Conservation (phyloP, 2,797 vertebrate species). For the Malacoraja senta region DNA sequence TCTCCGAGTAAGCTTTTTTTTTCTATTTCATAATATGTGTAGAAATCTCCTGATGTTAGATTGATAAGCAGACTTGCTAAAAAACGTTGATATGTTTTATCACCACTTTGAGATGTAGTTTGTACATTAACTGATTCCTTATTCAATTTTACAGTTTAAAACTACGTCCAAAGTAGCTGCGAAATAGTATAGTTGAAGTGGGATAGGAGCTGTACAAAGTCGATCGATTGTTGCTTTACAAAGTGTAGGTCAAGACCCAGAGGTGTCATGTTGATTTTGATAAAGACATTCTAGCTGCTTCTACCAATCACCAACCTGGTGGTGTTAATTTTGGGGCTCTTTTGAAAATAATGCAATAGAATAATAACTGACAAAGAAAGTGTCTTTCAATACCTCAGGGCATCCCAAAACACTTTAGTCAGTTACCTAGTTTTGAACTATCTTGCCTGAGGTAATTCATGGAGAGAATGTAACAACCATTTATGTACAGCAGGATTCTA, state of each 20-base stretch:
- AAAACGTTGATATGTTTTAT: neutral
- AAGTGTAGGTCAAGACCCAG: neutral
- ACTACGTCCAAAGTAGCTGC: neutral
- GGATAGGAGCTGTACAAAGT: neutral
- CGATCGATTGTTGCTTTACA: neutral
- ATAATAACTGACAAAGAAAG: neutral
- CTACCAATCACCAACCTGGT: too few relatives aligned
- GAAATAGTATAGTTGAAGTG: neutral
- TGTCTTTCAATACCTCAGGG: neutral
- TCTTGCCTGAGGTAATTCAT: neutral
- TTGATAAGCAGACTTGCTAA: neutral
- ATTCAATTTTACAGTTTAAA: neutral
- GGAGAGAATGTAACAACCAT: neutral
- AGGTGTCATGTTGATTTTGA: neutral
- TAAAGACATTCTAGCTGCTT: neutral
- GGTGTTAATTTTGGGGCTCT: neutral
- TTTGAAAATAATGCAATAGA: neutral
- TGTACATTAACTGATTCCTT: neutral
- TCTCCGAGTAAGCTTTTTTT: neutral
- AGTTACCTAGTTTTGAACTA: neutral
- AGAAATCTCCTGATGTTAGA: neutral
- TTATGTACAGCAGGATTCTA: neutral
- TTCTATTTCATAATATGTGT: neutral
- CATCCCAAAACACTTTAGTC: neutral
- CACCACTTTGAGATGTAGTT: neutral